Conservation (phyloP, 2,113 vertebrate genomes). For the Oreochromis spilurus region DNA sequence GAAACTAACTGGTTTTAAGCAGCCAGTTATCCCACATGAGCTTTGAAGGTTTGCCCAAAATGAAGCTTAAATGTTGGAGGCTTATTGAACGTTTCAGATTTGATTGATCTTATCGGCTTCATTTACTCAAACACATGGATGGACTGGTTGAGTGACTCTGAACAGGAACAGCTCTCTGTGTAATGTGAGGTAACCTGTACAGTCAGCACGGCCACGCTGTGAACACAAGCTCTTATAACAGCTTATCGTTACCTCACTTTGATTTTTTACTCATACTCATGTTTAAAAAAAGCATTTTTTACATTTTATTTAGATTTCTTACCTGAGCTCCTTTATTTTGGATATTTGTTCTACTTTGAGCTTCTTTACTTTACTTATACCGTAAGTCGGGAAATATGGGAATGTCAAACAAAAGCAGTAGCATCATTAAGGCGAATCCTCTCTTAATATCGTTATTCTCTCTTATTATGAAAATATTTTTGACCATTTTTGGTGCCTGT, state of each 20-base stretch:
- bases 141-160: background rate
- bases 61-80: background rate
- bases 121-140: background rate
- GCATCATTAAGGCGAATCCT: background rate
- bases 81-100: background rate
- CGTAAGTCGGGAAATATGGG: background rate
- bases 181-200: background rate
- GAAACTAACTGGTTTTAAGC: rapidly evolving
- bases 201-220: background rate
- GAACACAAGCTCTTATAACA: background rate
- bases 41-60: background rate
- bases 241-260: background rate
- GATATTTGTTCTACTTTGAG: background rate
- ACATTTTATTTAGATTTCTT: background rate
- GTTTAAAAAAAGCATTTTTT: background rate
- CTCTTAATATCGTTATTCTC: background rate
- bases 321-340: background rate
- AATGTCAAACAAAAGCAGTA: background rate
- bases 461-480: background rate
- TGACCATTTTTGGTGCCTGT: rapidly evolving
- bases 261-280: background rate
- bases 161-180: background rate
- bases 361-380: background rate
- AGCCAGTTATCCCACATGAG: background rate
- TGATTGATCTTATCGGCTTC: background rate